Conservation (phyloP, 1,140 invertebrate species). For the Diorhabda carinulata region DNA sequence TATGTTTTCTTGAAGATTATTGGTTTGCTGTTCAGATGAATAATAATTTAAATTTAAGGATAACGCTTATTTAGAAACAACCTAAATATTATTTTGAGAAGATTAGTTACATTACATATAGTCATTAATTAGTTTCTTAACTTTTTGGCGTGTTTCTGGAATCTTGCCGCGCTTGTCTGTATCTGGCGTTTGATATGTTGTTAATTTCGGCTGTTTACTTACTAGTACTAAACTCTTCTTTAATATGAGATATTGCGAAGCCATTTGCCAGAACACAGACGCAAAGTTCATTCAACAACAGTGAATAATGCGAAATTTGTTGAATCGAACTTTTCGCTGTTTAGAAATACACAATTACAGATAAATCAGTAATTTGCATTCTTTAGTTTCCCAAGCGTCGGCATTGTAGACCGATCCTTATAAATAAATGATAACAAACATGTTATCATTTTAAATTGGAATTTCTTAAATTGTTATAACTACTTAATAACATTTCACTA, state of each 20-base stretch:
- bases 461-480: too few relatives aligned
- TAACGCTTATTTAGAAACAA: too few relatives aligned
- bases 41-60: too few relatives aligned
- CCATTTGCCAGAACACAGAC: constrained; percentile 24
- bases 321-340: not conserved
- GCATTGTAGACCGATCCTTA: not conserved
- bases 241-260: constrained; percentile 27
- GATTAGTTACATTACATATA: too few relatives aligned
- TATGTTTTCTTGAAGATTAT: too few relatives aligned
- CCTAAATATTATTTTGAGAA: too few relatives aligned
- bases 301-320: not conserved
- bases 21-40: too few relatives aligned
- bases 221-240: not conserved
- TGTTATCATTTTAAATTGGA: too few relatives aligned
- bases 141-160: constrained; percentile 24
- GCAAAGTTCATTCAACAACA: not conserved
- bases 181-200: constrained; percentile 38
- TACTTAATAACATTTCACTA: too few relatives aligned
- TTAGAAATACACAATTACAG: not conserved
- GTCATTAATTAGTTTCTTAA: not conserved
- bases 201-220: constrained; percentile 12
- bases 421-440: not conserved
- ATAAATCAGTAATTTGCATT: not conserved
- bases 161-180: constrained; percentile 19
- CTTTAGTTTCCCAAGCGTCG: not conserved